Evolutionary conservation across 2,797 vertebrate genomes (phyloP).

Genomic region (Neosilurus hyrtlii): DNA sequence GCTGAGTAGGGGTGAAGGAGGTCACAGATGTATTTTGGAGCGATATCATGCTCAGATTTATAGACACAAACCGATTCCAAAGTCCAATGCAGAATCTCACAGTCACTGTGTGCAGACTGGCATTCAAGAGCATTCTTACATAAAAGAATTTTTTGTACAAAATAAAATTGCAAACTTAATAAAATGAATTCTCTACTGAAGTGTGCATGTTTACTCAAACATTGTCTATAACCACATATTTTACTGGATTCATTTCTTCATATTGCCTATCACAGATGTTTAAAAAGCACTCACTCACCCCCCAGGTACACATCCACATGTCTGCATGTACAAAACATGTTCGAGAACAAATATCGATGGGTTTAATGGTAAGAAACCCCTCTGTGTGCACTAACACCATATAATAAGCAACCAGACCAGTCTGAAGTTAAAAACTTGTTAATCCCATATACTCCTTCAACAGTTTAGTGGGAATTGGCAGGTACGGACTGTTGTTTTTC

Average conservation of each 20-base stretch:
- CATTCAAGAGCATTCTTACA: neutral
- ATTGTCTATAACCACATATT: neutral
- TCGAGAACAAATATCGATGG: neutral
- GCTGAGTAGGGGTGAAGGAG: too few relatives aligned
- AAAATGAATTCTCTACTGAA: neutral
- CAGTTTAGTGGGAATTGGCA: slow-evolving; percentile 58
- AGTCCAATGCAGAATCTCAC: too few relatives aligned
- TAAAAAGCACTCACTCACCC: neutral
- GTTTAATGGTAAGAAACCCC: slow-evolving; percentile 5
- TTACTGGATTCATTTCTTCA: neutral
- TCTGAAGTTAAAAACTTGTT: slow-evolving; percentile 25
- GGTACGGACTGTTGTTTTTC: slow-evolving; percentile 71
- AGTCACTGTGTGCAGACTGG: too few relatives aligned
- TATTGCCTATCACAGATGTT: neutral
- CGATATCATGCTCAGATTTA: too few relatives aligned
- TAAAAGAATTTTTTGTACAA: neutral
- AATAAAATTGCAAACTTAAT: neutral
- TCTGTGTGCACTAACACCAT: neutral
- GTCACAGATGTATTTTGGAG: too few relatives aligned
- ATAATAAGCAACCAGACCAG: neutral
- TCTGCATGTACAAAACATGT: neutral
- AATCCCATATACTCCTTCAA: slow-evolving; percentile 47
- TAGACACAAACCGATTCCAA: too few relatives aligned
- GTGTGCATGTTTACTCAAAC: neutral
- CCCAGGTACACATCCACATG: neutral